Conservation (phyloP, 2,797 vertebrate species). For the Pangasius djambal region DNA sequence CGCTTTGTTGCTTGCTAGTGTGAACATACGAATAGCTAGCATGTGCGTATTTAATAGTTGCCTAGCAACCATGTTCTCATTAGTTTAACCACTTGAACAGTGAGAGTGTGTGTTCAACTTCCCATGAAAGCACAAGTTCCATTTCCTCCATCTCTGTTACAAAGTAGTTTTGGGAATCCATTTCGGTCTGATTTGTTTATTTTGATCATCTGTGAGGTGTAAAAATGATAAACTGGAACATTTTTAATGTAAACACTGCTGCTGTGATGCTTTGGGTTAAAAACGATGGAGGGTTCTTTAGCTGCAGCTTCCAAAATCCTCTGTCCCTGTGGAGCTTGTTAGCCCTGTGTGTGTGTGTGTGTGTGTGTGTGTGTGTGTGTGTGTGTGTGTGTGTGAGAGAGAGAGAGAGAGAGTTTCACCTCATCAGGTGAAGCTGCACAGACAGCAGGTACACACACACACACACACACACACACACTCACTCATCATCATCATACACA, state of each 20-base stretch:
- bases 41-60: neutral
- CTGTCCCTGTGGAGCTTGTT: slow-evolving; percentile 41
- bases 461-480: neutral
- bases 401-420: neutral
- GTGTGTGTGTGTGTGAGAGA: slow-evolving; percentile 11
- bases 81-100: neutral
- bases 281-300: slow-evolving; percentile 16
- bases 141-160: neutral
- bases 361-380: slow-evolving; percentile 34
- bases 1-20: neutral
- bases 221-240: neutral
- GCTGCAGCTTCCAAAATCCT: slow-evolving; percentile 38
- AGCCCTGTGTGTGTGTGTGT: slow-evolving; percentile 19
- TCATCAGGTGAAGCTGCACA: slow-evolving; percentile 42
- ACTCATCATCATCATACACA: slow-evolving; percentile 5
- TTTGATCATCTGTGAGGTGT: neutral
- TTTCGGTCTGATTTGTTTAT: neutral
- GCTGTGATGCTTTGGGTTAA: slow-evolving; percentile 10
- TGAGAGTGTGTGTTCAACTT: neutral
- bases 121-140: neutral
- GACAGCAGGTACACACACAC: slow-evolving; percentile 32
- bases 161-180: neutral
- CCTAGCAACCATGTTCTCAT: slow-evolving; percentile 1
- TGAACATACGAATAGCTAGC: neutral
- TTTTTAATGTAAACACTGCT: neutral